Evolutionary conservation across 2,888 invertebrate genomes (phyloP), one percentile per base, ranked within the genome.

Genomic region (Hirtodrosophila alboralis): DNA sequence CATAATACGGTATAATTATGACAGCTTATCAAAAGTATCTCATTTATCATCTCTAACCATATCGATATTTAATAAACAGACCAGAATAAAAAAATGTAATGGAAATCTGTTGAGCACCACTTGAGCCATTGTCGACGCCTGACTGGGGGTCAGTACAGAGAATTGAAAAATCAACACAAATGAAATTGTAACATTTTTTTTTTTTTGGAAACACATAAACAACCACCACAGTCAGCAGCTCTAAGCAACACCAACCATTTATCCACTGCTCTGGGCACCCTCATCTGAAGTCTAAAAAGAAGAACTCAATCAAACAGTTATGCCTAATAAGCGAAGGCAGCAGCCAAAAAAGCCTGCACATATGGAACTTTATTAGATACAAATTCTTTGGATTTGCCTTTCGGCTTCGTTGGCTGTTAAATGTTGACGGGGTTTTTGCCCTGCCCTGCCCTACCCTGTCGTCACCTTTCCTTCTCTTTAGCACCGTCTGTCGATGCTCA

Each of bases 281-380:
- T 53, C 52, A 69, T 57, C 28, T 31, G 36, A 27, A n/a, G n/a
- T n/a, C n/a, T n/a, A n/a, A n/a, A n/a, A 30, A 37, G 30, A 66
- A 51, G 71, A 74, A 65, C 68, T 58, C 71, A 84, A 86, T 83
- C 75, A 86, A 76, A 74, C 51, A 66, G 61, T 75, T 74, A 76
- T 60, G 71, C 66, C 83, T 78, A 81, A 86, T 86, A 86, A 75
- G 63, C 58, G 63, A 26, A 14, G 43, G 43, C 30, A 10, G 23
- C 23, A n/a, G 12, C 26, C 30, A 34, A 13, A 43, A 51, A 59
- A 64, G 61, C 26, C 64, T 41, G 47, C 53, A 64, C 81, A 84
- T 83, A 86, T 83, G 83, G 69, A 84, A 71, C 60, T 83, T 84
- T 86, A 83, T 86, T 83, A 84, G 78, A 87, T 83, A 77, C 68